Conservation (phyloP, 2,888 invertebrate genomes). For the Tinea pellionella region DNA sequence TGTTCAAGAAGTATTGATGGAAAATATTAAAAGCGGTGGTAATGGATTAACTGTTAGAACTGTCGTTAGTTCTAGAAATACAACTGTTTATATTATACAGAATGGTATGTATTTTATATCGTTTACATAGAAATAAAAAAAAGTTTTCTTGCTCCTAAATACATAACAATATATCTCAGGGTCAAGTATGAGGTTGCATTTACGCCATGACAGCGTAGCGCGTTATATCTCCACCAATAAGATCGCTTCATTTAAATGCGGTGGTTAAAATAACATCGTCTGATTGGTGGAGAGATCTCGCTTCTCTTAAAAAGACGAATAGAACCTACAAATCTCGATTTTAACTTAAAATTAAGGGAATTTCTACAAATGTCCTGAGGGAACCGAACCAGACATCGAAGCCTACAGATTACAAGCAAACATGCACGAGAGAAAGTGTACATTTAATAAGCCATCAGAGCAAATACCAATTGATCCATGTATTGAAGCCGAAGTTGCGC, state of each 20-base stretch:
- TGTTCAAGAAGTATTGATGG: conserved; percentile 58
- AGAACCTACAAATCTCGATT: no score
- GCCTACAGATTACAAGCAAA: conserved; percentile 53
- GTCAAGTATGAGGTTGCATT: no score
- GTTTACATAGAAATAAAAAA: neutral
- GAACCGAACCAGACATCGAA: conserved; percentile 52
- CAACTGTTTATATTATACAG: conserved; percentile 52
- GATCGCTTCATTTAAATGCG: no score
- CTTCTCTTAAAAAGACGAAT: no score
- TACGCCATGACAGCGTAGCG: no score
- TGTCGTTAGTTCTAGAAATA: conserved; percentile 36
- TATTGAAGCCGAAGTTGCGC: conserved; percentile 58
- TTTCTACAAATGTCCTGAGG: conserved; percentile 49
- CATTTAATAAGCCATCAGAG: conserved; percentile 37
- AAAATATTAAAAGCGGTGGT: conserved; percentile 58
- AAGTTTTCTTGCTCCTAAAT: neutral
- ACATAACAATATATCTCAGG: no score
- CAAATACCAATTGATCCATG: conserved; percentile 50
- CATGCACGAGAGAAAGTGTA: conserved; percentile 58
- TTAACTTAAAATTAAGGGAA: conserved; percentile 32
- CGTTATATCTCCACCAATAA: no score
- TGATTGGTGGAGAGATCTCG: no score
- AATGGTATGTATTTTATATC: conserved; percentile 33
- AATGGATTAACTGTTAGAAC: conserved; percentile 57
- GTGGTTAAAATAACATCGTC: no score